phyloP scores from a whole-genome alignment of 2,888 invertebrate genomes.

The Drosophila diplacantha region DNA sequence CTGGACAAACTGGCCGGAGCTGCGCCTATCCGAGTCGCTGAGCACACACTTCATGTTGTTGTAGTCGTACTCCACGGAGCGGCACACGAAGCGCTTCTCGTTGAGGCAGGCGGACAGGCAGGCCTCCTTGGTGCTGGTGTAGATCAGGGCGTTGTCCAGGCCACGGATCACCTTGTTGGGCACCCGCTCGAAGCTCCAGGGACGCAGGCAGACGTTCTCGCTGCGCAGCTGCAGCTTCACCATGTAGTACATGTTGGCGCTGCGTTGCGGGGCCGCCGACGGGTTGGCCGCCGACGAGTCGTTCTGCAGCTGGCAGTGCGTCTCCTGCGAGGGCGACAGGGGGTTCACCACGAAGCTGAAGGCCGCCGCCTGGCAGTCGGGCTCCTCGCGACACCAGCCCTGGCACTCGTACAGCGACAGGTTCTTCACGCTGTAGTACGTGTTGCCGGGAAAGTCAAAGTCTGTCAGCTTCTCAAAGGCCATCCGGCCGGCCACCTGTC shows the following conservation, averaged over 20 bases:
- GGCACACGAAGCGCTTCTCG: conserved; percentile 94
- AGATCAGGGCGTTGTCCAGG: conserved; percentile 93
- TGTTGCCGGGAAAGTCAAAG: conserved; percentile 92
- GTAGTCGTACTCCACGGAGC: conserved; percentile 96
- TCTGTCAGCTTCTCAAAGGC: conserved; percentile 97
- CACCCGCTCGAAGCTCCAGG: conserved; percentile 95
- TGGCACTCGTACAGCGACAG: conserved; percentile 95
- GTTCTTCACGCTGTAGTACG: conserved; percentile 94
- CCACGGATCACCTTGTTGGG: conserved; percentile 95
- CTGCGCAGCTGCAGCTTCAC: conserved; percentile 91
- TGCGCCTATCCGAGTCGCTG: conserved; percentile 92
- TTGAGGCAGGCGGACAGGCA: conserved; percentile 95
- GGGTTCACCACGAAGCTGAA: conserved; percentile 97
- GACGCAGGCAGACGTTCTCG: conserved; percentile 93
- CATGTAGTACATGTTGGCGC: conserved; percentile 96
- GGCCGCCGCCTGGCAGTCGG: conserved; percentile 93
- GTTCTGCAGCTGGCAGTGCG: conserved; percentile 93
- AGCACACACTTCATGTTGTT: conserved; percentile 93
- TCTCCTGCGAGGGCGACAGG: conserved; percentile 93
- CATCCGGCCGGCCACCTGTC: conserved; percentile 82
- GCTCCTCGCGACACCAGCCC: conserved; percentile 95
- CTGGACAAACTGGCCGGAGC: conserved; percentile 92
- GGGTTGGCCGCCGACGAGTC: conserved; percentile 95
- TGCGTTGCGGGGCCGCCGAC: conserved; percentile 87
- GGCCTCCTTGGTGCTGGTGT: conserved; percentile 95